Conservation (phyloP, 2,888 invertebrate species). For the Lobophora halterata region DNA sequence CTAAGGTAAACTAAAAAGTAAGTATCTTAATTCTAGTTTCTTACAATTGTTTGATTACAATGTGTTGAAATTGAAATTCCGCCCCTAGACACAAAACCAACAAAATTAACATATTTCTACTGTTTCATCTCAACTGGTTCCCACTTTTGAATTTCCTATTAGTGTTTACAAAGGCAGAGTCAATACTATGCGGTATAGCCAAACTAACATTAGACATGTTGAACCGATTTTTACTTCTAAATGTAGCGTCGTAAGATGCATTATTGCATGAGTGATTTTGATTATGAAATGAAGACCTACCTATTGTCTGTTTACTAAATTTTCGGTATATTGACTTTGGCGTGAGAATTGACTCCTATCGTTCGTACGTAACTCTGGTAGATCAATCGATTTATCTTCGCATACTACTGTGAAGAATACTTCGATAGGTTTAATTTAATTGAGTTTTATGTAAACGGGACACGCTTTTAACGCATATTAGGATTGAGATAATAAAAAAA, state of each 20-base stretch:
- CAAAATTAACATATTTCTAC: conserved; percentile 76
- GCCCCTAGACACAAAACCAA: conserved; percentile 43
- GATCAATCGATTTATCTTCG: conserved; percentile 68
- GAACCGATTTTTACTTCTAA: conserved; percentile 35
- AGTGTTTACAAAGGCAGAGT: conserved; percentile 77
- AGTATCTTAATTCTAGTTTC: neutral
- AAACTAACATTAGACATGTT: conserved; percentile 42
- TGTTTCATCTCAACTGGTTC: conserved; percentile 76
- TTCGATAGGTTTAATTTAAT: conserved; percentile 11
- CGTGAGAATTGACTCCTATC: conserved; percentile 77
- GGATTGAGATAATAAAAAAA: too few relatives aligned
- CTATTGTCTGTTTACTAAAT: conserved; percentile 75
- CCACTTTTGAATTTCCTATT: conserved; percentile 78
- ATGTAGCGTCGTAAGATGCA: conserved; percentile 26
- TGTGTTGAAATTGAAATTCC: conserved; percentile 37
- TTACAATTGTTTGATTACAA: conserved; percentile 9
- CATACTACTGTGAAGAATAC: conserved; percentile 67
- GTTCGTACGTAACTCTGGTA: conserved; percentile 74
- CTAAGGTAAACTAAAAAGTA: too few relatives aligned
- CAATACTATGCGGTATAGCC: conserved; percentile 66
- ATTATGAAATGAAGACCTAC: conserved; percentile 60
- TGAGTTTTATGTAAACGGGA: neutral
- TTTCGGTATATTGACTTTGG: conserved; percentile 71
- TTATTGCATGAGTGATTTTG: conserved; percentile 31
- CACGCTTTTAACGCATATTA: conserved; percentile 2